Conservation (phyloP, 1,140 invertebrate species). For the Akabosia matsudoensis region DNA sequence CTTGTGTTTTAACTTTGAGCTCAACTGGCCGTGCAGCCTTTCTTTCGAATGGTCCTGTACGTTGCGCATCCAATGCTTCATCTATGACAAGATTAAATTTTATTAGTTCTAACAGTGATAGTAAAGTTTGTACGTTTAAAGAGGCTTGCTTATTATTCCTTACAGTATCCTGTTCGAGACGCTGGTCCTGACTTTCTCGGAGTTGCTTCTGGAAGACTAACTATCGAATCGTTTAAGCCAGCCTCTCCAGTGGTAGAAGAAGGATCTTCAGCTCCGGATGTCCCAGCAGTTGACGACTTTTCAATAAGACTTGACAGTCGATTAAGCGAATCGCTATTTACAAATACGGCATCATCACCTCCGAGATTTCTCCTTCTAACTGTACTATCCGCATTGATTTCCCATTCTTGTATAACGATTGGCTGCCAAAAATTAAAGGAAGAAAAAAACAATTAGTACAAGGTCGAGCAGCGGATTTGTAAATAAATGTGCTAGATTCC, state of each 20-base stretch:
- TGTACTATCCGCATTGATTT: not conserved
- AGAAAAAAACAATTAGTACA: not conserved
- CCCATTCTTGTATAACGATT: not conserved
- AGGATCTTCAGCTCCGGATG: too few species aligned
- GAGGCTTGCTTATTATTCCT: not conserved
- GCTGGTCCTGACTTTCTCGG: constrained; percentile 5
- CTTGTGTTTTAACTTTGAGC: not conserved
- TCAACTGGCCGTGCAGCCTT: not conserved
- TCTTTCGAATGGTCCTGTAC: not conserved
- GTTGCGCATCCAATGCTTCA: not conserved
- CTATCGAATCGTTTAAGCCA: not conserved
- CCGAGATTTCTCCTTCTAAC: not conserved
- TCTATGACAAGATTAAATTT: not conserved
- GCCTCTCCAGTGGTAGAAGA: not conserved
- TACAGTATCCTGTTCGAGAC: constrained; percentile 1
- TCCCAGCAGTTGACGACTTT: too few species aligned
- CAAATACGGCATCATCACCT: not conserved
- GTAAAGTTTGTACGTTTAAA: not conserved
- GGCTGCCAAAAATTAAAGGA: not conserved
- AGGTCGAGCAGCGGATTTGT: too few species aligned
- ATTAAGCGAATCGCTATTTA: not conserved
- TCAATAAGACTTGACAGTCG: not conserved
- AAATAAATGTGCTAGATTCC: too few species aligned
- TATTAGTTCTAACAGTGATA: too few species aligned
- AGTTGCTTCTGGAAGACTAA: not conserved